Evolutionary conservation across 2,113 vertebrate species (phyloP), one percentile per base, ranked within the genome.

Genomic region (Asarcornis scutulata): DNA sequence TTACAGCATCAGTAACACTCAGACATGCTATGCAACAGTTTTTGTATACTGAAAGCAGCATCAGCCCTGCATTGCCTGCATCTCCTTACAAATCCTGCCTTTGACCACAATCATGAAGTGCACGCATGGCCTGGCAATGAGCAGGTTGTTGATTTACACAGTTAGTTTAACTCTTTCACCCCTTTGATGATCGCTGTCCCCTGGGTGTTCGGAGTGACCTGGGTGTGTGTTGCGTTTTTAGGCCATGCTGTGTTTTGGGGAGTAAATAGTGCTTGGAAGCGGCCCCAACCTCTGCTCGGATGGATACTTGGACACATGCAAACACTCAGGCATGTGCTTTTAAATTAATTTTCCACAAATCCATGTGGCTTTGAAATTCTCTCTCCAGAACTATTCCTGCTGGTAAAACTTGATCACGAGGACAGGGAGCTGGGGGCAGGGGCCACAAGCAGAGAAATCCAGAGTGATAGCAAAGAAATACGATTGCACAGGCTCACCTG

Each of bases 1-100:
- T 44, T 32, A 0, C 7, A 18, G 3, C 2, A 8, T 3, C 0
- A 0, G 14, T 31, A 44, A 0, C 0, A 3, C 27, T 27, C 18
- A 15, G 59, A 4, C 1, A 1, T 26, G 60, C 12, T 27, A 3
- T 23, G 75, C 60, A 67, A 1, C 52, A 50, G 17, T 46, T 82
- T 17, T 18, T 56, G 26, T 48, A 14, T 31, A 0, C 38, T 80
- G 31, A 73, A 27, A 60, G 52, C 0, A 25, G 29, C 26, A 7
- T 36, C 56, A 8, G 26, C 26, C 48, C 38, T 0, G 3, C 14
- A 22, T 48, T 22, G 12, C 7, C 53, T 80, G 42, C 11, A 0
- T 29, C 64, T 87, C 80, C 36, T 59, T 17, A 1, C 23, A 23
- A 18, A 42, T 11, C 14, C 83, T 23, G 56, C 8, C 4, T 44